Evolutionary conservation across 2,888 invertebrate genomes (phyloP).

Genomic region (Schrankia costaestrigalis): DNA sequence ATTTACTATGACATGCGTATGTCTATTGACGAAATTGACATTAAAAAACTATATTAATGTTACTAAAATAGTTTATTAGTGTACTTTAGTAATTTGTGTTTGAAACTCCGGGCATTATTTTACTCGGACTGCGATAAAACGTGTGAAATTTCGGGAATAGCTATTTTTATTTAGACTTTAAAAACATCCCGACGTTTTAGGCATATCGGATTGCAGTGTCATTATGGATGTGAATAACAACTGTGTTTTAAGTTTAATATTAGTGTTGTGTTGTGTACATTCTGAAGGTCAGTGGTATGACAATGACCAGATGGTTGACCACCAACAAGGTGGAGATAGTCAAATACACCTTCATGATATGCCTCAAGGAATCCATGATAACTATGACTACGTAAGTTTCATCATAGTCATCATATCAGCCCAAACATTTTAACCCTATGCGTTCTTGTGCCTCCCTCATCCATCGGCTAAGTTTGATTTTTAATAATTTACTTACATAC

Average conservation of each 20-base stretch:
- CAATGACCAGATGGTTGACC: background rate
- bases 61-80: background rate
- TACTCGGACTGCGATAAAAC: no score
- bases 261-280: constrained; percentile 13
- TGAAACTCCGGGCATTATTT: no score
- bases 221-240: constrained; percentile 7
- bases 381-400: constrained; percentile 16
- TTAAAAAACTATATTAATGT: background rate
- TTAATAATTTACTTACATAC: no score
- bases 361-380: constrained; percentile 1
- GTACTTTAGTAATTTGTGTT: no score
- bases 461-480: no score
- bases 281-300: constrained; percentile 2
- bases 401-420: no score
- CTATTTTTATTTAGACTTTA: background rate
- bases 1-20: constrained; percentile 6
- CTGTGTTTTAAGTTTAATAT: constrained; percentile 10
- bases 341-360: constrained; percentile 1
- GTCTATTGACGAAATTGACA: background rate
- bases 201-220: background rate
- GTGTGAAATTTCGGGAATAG: no score
- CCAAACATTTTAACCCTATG: no score
- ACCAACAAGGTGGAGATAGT: background rate
- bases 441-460: no score
- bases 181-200: background rate